Evolutionary conservation across 2,113 vertebrate genomes (phyloP), one percentile per base, ranked within the genome.

Genomic region (Neodontobutis hainanensis): DNA sequence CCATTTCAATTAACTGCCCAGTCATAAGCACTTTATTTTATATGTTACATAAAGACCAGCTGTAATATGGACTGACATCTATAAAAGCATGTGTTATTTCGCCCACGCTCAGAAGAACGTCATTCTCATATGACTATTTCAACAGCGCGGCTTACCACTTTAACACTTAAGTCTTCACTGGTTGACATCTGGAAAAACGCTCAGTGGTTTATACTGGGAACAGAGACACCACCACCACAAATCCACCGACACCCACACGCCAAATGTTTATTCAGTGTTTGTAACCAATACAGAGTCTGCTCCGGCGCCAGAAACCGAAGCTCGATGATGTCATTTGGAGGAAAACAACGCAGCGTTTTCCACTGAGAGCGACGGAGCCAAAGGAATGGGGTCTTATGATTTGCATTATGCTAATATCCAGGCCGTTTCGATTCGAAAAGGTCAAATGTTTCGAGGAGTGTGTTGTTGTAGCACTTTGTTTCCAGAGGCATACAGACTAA

Each of bases 151-250:
- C 59, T 82, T 70, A 70, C 70, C 82, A 70, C 78, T 74, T 51
- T 68, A 80, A 77, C 70, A 80, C 78, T 69, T 64, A 65, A 43
- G 51, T 67, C 65, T 48, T 45, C 19, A 42, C 73, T 68, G 14
- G 46, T 52, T 74, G 60, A 86, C 84, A 89, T 87, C 84, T 87
- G 84, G 82, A 52, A 51, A 80, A 85, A 77, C 61, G 55, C 68
- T 84, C 64, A 50, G 66, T 45, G 61, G 80, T 80, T 76, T 69
- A n/a, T 42, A 68, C 67, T n/a, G 40, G 59, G 61, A 68, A 77
- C 51, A 61, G 80, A 50, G 61, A 69, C 68, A 63, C 70, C 65
- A 56, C 62, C 67, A 63, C 59, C 78, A 64, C 80, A 80, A 58
- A 69, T 19, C 11, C 65, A 53, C 60, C 73, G 47, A 12, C 61